Evolutionary conservation across 2,888 invertebrate species (phyloP).

Genomic region (Norana najaformis): DNA sequence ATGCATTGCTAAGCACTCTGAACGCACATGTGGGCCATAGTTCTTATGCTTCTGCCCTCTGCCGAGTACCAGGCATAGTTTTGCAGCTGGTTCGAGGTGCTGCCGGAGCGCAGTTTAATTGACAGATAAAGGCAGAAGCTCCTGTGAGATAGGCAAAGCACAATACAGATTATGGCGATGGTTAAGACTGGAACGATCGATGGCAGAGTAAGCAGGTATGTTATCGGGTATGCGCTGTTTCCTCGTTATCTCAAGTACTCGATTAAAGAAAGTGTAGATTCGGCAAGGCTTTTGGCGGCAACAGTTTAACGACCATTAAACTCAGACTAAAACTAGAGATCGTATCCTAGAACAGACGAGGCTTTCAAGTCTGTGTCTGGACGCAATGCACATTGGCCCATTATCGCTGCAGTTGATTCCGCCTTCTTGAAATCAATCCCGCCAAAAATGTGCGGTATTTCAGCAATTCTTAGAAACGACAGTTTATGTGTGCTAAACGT

Average conservation of each 20-base stretch:
- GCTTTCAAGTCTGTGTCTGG: no score
- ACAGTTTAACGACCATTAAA: not conserved
- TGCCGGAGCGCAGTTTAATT: not conserved
- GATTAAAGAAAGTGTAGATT: not conserved
- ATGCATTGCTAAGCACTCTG: constrained; percentile 1
- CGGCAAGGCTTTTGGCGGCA: not conserved
- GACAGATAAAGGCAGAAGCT: not conserved
- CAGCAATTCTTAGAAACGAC: no score
- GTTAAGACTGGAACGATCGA: not conserved
- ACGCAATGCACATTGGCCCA: no score
- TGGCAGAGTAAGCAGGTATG: not conserved
- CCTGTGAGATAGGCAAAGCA: not conserved
- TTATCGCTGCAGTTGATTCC: no score
- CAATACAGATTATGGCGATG: not conserved
- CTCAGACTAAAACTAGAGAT: not conserved
- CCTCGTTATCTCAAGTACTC: not conserved
- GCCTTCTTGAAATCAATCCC: no score
- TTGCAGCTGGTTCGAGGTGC: not conserved
- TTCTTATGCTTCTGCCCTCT: not conserved
- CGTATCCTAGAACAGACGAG: not conserved
- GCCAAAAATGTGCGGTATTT: no score
- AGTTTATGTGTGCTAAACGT: no score
- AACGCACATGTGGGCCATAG: not conserved
- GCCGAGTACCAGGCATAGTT: not conserved
- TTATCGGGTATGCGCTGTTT: not conserved